Percentiles rank a stretch among this genome's conserved stretches.
Conservation (phyloP, 2,113 vertebrate species). For the Trematocara unimaculatum region DNA sequence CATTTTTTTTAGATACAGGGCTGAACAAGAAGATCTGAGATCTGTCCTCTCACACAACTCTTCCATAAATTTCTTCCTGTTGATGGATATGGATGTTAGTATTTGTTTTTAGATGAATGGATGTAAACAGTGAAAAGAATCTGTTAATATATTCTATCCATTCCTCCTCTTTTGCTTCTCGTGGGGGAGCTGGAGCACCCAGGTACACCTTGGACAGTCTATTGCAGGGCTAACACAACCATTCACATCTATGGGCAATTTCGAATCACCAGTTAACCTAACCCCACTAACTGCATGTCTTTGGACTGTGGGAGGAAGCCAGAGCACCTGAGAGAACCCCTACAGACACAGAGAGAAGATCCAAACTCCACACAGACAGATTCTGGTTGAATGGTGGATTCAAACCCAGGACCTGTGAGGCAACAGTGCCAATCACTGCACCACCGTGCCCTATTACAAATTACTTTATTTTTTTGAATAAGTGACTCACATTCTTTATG, state of each 20-base stretch:
- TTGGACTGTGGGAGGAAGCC: neutral
- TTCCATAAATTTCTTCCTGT: neutral
- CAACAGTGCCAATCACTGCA: neutral
- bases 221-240: neutral
- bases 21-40: neutral
- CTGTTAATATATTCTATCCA: neutral
- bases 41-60: neutral
- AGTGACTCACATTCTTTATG: neutral
- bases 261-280: neutral
- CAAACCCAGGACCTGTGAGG: neutral
- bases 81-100: neutral
- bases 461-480: neutral
- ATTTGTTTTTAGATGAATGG: neutral
- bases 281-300: neutral
- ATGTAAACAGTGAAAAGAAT: neutral
- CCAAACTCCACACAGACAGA: neutral
- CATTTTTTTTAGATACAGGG: neutral
- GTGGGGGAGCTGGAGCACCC: neutral
- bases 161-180: neutral
- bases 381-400: neutral
- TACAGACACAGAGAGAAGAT: neutral
- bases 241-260: neutral
- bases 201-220: neutral
- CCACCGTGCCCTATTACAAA: neutral
- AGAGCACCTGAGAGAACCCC: neutral